Conservation (phyloP, 92 coral and sea anemone species). For the Porites cylindrica region DNA sequence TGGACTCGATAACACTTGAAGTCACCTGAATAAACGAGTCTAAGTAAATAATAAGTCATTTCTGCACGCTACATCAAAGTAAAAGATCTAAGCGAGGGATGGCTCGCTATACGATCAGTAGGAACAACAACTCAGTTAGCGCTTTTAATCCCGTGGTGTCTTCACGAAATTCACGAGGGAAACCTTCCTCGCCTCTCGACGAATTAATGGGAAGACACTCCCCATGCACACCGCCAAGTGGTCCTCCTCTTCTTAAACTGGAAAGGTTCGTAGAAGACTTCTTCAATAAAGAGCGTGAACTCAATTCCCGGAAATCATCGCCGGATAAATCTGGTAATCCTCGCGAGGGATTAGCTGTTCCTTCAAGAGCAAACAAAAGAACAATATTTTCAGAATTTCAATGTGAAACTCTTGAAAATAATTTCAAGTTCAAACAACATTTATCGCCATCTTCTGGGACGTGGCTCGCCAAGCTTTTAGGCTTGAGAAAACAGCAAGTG, state of each 20-base stretch:
- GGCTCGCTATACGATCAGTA: neutral
- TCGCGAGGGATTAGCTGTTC: neutral
- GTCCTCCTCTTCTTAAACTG: neutral
- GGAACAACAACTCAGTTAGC: neutral
- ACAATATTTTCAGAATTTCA: slow-evolving; percentile 16
- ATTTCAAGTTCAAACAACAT: slow-evolving; percentile 27
- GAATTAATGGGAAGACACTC: neutral
- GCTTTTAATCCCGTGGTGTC: slow-evolving; percentile 14
- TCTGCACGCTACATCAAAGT: neutral
- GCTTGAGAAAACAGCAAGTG: slow-evolving; percentile 34
- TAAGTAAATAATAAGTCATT: neutral
- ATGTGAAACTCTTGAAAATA: slow-evolving; percentile 19
- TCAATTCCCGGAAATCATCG: slow-evolving; percentile 12
- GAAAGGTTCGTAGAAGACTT: slow-evolving; percentile 37
- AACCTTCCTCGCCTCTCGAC: neutral
- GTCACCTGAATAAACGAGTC: slow-evolving; percentile 6
- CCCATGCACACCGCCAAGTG: neutral
- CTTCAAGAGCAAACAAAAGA: slow-evolving; percentile 1
- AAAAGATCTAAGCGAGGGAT: neutral
- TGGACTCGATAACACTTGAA: no score
- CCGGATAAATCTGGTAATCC: slow-evolving; percentile 1
- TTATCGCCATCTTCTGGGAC: slow-evolving; percentile 23
- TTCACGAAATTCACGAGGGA: neutral
- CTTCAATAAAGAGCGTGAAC: slow-evolving; percentile 16
- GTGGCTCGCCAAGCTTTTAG: slow-evolving; percentile 39